Base-by-base conservation (phyloP, 2,113 vertebrate species). In the Lophotis ruficrista region DNA sequence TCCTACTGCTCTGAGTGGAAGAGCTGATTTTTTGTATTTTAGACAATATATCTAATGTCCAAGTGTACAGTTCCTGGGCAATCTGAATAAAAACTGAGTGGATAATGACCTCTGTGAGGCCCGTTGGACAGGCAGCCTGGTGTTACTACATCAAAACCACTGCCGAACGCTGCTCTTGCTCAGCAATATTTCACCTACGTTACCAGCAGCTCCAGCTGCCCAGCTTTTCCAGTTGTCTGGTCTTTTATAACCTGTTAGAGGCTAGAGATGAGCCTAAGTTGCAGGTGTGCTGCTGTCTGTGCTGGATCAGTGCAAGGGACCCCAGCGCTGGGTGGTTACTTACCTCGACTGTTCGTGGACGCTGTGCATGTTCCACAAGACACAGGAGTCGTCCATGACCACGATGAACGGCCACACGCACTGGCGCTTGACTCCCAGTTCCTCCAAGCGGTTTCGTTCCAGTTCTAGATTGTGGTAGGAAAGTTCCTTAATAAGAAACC, bases 401-500 rank as follows among this genome's bases (percentile, higher is more conserved):
- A 99, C 98, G 1, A 99, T 99, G 96, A 99, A 99, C 3, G 99
- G 99, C 99, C 99, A 99, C 45, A 99, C 98, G 3, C 99, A 99
- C 93, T 99, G 99, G 38, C 99, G 98, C 88, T 98, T 99, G 43
- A 99, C 96, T 13, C 99, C 99, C 88, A 99, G 98, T 84, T 99
- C 99, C 95, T 99, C 99, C 87, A 99, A 96, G 24, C 99, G 98
- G 97, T 99, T 99, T 73, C 99, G 98, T 93, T 99, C 99, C 97
- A 99, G 98, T 95, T 99, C 99, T 71, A 99, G 98, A 95, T 99
- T 99, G 95, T 99, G 99, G 96, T 99, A 99, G 4, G 99, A 99
- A 90, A 99, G 98, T 88, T 99, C 99, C 97, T 99, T 99, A 97
- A 99, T 99, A 94, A 99, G 99, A 96, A 99, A 99, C 68, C 99